Evolutionary conservation across 2,888 invertebrate species (phyloP), one percentile per base, ranked within the genome.

Genomic region (Oasisia sp.): DNA sequence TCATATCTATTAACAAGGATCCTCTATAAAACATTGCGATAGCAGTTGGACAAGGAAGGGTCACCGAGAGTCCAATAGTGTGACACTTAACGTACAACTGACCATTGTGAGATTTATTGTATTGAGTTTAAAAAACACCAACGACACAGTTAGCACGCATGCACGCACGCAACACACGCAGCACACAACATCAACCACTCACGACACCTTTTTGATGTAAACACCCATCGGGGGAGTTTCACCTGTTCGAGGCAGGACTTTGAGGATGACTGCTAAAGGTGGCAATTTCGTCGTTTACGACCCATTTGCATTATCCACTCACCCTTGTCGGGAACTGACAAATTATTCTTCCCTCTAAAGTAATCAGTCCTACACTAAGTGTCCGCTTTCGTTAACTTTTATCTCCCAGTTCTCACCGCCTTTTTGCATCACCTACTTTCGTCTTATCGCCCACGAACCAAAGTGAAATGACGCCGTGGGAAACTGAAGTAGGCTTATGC

Each of bases 381-480:
- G 19, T 74, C 19, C 7, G 74, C 74, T 74, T 1, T 74, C 74
- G 27, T 74, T 74, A 27, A n/a, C 14, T 27, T 38, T 74, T 74
- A 74, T 74, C 74, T 74, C 5, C 74, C 7, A 74, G 74, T 74
- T 74, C 14, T n/a, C 74, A 27, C 74, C 74, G 74, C 74, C 74
- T 74, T 7, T 19, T 74, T 74, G 27, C 74, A 74, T 27, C 27
- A 74, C 74, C 19, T n/a, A 74, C 74, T 74, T 74, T 74, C 27
- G 74, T n/a, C 74, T 74, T 74, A 74, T 74, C 74, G 74, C 74
- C 27, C 27, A 27, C 14, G 74, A 74, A 74, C 74, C 74, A n/a
- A 74, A 74, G 74, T 74, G 19, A 74, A 74, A 74, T 74, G 19
- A 74, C 74, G 74, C 74, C 74, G 74, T 74, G 74, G 74, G 74